Conservation (phyloP, 1,140 invertebrate species). For the Drosophila equinoxialis region DNA sequence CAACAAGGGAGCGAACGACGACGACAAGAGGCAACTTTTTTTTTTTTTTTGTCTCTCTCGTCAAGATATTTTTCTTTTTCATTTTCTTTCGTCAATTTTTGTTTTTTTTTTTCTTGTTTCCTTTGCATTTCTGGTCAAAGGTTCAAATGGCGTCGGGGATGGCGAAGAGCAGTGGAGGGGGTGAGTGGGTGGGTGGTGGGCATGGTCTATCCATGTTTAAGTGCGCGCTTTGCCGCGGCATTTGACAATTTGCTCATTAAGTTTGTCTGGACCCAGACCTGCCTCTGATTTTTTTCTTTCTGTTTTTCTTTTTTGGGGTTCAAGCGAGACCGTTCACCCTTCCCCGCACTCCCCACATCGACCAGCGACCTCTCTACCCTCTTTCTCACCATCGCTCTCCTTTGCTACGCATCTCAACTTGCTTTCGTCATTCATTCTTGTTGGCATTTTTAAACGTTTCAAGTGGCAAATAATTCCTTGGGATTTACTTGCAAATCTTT, state of each 20-base stretch:
- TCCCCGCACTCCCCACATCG: not conserved
- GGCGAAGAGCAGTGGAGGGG: not conserved
- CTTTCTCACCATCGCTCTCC: not conserved
- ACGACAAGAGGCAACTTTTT: slow-evolving; percentile 60
- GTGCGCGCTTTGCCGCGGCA: slow-evolving; percentile 77
- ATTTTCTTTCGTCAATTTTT: slow-evolving; percentile 1
- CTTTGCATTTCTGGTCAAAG: slow-evolving; percentile 1
- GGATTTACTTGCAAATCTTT: slow-evolving; percentile 81
- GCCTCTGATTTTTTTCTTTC: slow-evolving; percentile 16
- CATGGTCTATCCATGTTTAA: slow-evolving; percentile 64
- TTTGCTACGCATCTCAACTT: slow-evolving; percentile 63
- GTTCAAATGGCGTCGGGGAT: not conserved
- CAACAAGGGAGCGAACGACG: slow-evolving; percentile 27
- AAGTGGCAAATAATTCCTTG: slow-evolving; percentile 82
- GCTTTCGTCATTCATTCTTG: slow-evolving; percentile 57
- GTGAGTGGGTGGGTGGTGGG: slow-evolving; percentile 11
- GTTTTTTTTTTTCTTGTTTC: not conserved
- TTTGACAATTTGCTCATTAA: slow-evolving; percentile 83
- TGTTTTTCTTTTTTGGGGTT: slow-evolving; percentile 32
- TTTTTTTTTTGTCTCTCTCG: slow-evolving; percentile 25
- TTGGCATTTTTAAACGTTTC: slow-evolving; percentile 82
- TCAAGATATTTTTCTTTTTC: slow-evolving; percentile 72
- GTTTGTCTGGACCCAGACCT: slow-evolving; percentile 72
- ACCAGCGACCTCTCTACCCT: not conserved
- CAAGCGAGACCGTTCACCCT: not conserved